phyloP scores from a whole-genome alignment of 2,113 vertebrate species.

The Pleuronectes platessa region DNA sequence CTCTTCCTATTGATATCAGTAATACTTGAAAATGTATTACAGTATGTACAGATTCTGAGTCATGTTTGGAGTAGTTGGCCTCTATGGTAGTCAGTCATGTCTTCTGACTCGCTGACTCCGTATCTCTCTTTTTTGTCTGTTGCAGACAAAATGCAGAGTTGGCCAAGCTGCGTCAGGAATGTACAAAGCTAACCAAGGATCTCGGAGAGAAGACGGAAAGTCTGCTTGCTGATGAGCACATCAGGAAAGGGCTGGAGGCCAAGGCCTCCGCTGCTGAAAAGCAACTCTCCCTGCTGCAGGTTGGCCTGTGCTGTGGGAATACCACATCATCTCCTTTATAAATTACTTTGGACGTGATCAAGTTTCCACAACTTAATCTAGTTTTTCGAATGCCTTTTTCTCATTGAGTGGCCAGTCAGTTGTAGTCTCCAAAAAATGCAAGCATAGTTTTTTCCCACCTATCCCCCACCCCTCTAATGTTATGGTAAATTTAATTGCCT shows the following conservation, averaged over 20 bases:
- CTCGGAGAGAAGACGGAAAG: slow-evolving; percentile 87
- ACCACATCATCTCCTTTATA: slow-evolving; percentile 9
- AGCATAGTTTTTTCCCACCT: slow-evolving; percentile 21
- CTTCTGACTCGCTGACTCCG: slow-evolving; percentile 4
- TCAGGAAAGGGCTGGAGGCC: slow-evolving; percentile 87
- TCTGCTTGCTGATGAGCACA: slow-evolving; percentile 87
- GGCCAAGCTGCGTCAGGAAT: slow-evolving; percentile 93
- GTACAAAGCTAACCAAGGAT: slow-evolving; percentile 89
- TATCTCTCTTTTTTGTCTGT: slow-evolving; percentile 2
- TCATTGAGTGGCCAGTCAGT: slow-evolving; percentile 12
- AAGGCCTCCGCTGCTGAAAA: slow-evolving; percentile 85
- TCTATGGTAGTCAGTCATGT: not conserved
- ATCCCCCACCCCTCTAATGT: slow-evolving; percentile 39
- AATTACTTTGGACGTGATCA: not conserved
- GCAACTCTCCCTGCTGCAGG: slow-evolving; percentile 88
- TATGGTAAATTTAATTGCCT: slow-evolving; percentile 52
- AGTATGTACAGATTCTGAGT: not conserved
- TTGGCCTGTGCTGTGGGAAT: slow-evolving; percentile 43
- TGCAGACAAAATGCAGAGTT: slow-evolving; percentile 93
- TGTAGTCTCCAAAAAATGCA: slow-evolving; percentile 15
- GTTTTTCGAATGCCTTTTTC: not conserved
- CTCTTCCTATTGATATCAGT: not conserved
- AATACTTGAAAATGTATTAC: not conserved
- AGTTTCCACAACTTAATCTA: slow-evolving; percentile 5
- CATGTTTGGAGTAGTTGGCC: not conserved